A percentile compares a stretch with the other conserved stretches of the same genome.
Conservation (phyloP, 2,113 vertebrate genomes). For the Columba livia region DNA sequence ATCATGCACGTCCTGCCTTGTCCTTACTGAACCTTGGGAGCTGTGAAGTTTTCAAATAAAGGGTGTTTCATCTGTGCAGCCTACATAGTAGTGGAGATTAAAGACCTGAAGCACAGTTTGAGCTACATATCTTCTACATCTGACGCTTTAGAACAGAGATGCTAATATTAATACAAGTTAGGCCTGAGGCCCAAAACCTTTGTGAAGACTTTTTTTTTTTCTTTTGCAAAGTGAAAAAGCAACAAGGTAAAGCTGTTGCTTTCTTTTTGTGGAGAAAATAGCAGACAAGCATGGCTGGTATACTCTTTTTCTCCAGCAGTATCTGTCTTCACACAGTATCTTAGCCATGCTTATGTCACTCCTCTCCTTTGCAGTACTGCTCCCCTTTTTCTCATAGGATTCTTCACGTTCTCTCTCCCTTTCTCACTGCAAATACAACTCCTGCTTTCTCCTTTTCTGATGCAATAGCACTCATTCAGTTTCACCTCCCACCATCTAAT, state of each 20-base stretch:
- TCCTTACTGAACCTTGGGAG: background rate
- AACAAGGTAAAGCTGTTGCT: background rate
- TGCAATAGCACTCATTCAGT: accelerated
- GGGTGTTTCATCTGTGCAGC: background rate
- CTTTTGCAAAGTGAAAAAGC: background rate
- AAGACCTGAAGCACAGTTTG: background rate
- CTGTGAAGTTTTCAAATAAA: background rate
- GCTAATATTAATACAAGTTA: background rate
- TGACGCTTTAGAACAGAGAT: background rate
- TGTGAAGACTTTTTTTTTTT: background rate
- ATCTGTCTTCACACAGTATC: background rate
- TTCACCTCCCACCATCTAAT: background rate
- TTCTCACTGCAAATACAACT: background rate
- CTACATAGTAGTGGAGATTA: background rate
- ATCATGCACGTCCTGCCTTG: background rate
- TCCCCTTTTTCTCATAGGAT: background rate
- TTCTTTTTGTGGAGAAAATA: background rate
- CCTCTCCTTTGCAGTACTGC: background rate
- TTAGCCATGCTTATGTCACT: background rate
- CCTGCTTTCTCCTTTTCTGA: background rate
- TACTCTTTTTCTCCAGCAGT: background rate
- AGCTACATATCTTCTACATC: background rate
- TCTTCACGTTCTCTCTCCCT: background rate
- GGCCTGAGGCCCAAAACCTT: background rate
- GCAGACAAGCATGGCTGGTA: background rate